phyloP scores from a whole-genome alignment of 2,888 invertebrate genomes.

The Lutraria lutraria region DNA sequence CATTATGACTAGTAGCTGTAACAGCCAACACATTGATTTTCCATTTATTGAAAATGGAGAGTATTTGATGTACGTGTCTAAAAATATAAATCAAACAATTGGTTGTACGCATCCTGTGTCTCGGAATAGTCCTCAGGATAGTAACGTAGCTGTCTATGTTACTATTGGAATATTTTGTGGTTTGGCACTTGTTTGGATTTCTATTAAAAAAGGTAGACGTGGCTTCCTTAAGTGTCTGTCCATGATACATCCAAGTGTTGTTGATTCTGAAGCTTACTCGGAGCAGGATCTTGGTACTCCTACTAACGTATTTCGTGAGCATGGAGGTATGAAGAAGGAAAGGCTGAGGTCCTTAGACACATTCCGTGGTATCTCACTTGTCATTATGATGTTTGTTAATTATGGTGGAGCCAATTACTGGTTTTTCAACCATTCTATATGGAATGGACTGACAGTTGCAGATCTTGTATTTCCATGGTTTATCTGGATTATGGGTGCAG shows the following conservation, averaged over 20 bases:
- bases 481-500: conserved; percentile 98
- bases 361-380: conserved; percentile 85
- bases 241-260: conserved; percentile 38
- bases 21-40: conserved; percentile 5
- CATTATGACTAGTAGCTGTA: conserved; percentile 40
- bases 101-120: conserved; percentile 40
- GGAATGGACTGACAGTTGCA: conserved; percentile 88
- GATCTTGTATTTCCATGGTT: conserved; percentile 88
- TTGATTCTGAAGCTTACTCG: conserved; percentile 56
- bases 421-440: conserved; percentile 93
- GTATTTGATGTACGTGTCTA: conserved; percentile 47
- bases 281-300: conserved; percentile 80
- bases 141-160: conserved; percentile 62
- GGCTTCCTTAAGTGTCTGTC: conserved; percentile 39
- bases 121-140: conserved; percentile 44
- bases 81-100: conserved; percentile 20
- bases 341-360: conserved; percentile 85
- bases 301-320: conserved; percentile 73
- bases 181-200: conserved; percentile 57
- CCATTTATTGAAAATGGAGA: conserved; percentile 55
- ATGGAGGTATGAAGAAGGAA: conserved; percentile 72
- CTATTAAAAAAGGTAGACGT: conserved; percentile 40
- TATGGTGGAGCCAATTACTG: conserved; percentile 95
- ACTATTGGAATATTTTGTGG: conserved; percentile 61
- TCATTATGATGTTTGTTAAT: conserved; percentile 95